Percentiles rank a stretch among this genome's conserved stretches.
Evolutionary conservation across 2,888 invertebrate species (phyloP).

Genomic region (Periphyllus acericola): DNA sequence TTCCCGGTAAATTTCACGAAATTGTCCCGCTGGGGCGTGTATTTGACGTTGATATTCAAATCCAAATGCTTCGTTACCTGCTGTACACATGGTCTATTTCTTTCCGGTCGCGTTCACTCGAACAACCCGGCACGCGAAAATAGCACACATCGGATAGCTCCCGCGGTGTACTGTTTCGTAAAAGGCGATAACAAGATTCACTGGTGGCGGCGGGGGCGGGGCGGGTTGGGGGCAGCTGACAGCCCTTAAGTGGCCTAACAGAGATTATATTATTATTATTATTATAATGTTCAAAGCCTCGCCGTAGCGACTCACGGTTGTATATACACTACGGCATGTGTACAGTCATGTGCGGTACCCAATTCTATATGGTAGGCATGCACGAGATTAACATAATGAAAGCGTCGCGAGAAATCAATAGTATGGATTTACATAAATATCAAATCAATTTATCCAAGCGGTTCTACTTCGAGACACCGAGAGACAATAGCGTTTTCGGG

Average conservation of each 20-base stretch:
- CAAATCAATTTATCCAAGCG: not conserved
- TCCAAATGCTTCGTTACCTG: not conserved
- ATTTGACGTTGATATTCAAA: not conserved
- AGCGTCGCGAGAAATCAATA: not conserved
- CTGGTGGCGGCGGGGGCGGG: not conserved
- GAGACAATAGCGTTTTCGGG: not conserved
- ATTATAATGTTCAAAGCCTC: not conserved
- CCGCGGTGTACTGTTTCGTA: not conserved
- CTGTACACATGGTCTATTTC: not conserved
- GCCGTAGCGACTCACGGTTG: too few relatives aligned
- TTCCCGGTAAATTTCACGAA: not conserved
- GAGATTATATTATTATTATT: constrained; percentile 10
- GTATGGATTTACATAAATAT: constrained; percentile 10
- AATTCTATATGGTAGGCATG: not conserved
- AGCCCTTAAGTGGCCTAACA: constrained; percentile 5
- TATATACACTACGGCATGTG: too few relatives aligned
- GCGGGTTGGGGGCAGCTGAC: not conserved
- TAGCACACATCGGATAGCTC: not conserved
- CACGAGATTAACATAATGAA: constrained; percentile 4
- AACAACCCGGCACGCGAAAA: not conserved
- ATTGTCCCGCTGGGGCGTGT: not conserved
- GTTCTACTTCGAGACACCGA: not conserved
- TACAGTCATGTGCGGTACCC: not conserved
- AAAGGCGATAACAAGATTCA: not conserved
- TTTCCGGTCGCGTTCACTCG: not conserved